Conservation (phyloP, 2,888 invertebrate genomes). For the Temnothorax ravouxi region DNA sequence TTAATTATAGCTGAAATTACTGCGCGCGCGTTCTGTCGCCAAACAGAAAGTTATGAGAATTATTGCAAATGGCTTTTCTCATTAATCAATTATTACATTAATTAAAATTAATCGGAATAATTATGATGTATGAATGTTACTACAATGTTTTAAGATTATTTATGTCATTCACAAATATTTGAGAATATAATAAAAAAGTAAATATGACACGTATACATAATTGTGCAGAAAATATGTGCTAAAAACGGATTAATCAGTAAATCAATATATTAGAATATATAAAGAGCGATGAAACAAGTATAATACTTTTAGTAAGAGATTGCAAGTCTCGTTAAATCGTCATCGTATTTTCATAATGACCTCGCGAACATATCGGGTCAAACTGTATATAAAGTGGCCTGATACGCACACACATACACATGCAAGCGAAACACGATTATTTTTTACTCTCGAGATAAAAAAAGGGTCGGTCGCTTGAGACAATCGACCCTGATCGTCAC, state of each 20-base stretch:
- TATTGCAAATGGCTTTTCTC: neutral
- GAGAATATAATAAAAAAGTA: neutral
- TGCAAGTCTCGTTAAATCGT: neutral
- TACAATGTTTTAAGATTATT: neutral
- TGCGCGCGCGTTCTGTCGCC: neutral
- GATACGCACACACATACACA: conserved; percentile 40
- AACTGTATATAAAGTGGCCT: conserved; percentile 58
- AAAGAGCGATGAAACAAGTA: neutral
- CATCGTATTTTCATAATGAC: conserved; percentile 57
- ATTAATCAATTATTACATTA: neutral
- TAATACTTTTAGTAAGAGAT: neutral
- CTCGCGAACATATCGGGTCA: conserved; percentile 70
- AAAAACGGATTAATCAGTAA: neutral
- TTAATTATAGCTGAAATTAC: conserved; percentile 1
- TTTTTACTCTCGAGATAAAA: conserved; percentile 73
- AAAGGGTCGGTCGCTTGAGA: conserved; percentile 71
- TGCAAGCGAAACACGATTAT: conserved; percentile 69
- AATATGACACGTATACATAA: neutral
- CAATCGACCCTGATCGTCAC: conserved; percentile 76
- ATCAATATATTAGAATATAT: neutral
- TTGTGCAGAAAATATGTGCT: neutral
- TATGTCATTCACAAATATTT: conserved; percentile 3
- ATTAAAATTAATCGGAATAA: neutral
- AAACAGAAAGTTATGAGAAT: neutral
- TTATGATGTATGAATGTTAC: neutral